A percentile compares a stretch with the other conserved stretches of the same genome.
These are phyloP conservation scores for Grapholita molesta DNA, from an alignment of 1,140 invertebrate species.

Conservation along the genomic window DNA sequence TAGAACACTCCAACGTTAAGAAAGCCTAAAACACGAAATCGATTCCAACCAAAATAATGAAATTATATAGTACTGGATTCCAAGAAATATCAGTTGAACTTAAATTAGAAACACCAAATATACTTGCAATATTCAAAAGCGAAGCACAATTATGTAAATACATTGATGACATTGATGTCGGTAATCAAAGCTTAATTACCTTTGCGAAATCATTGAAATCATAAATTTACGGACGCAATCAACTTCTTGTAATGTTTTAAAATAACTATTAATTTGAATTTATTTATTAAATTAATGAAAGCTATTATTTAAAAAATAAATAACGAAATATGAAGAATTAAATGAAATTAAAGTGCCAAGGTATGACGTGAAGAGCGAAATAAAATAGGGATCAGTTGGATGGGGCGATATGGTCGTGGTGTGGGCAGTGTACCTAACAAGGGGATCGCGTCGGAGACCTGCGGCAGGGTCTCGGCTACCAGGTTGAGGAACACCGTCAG, in stretches of 20 bases:
- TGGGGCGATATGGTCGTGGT: slow-evolving; percentile 47
- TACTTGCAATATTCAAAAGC: slow-evolving; percentile 21
- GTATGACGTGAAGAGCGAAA: slow-evolving; percentile 41
- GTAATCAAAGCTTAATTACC: too few relatives aligned
- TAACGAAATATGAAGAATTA: slow-evolving; percentile 33
- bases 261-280: slow-evolving; percentile 55
- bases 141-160: slow-evolving; percentile 27
- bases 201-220: slow-evolving; percentile 27
- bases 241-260: slow-evolving; percentile 75
- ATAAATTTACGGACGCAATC: slow-evolving; percentile 57
- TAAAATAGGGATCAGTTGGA: slow-evolving; percentile 43
- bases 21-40: slow-evolving; percentile 48
- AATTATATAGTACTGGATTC: neutral
- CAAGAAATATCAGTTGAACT: neutral
- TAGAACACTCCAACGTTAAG: slow-evolving; percentile 28
- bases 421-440: slow-evolving; percentile 89
- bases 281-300: slow-evolving; percentile 44
- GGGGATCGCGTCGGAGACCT: slow-evolving; percentile 96
- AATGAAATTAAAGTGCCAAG: slow-evolving; percentile 40
- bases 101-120: slow-evolving; percentile 9
- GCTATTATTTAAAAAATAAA: slow-evolving; percentile 35
- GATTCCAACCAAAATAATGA: slow-evolving; percentile 52
- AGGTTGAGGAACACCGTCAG: slow-evolving; percentile 99
- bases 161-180: slow-evolving; percentile 26
- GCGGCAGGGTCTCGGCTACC: slow-evolving; percentile 96